Base-by-base conservation (phyloP, 2,113 vertebrate species). In the Ondatra zibethicus region DNA sequence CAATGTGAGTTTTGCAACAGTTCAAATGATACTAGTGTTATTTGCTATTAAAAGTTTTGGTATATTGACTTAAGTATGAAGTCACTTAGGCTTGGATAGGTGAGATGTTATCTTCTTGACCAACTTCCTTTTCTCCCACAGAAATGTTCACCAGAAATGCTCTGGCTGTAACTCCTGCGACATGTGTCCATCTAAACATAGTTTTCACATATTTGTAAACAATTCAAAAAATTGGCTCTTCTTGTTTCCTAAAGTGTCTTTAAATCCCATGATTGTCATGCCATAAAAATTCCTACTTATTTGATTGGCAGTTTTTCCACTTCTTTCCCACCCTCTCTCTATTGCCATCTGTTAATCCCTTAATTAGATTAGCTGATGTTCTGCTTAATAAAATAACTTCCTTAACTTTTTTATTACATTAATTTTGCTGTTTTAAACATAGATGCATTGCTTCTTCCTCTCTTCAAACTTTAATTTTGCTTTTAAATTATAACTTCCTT, bases 201-300 rank as follows among this genome's bases (percentile, higher is more conserved):
- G 7, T 29, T 78, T 95, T 92, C 55, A 80, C 5, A 58, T 84
- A 68, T 75, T 85, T 94, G n/a, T 82, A 78, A 97, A 92, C 36
- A 14, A 36, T 84, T 95, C 14, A 1, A 5, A 77, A 92, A 68
- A 50, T 11, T 91, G 55, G 29, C 29, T 65, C 12, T 25, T 42
- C 45, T 63, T 96, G 72, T 68, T 89, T 97, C 76, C 81, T 80
- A 55, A 95, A 92, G 73, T 80, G 63, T 91, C 70, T 58, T 87
- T 89, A 88, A 19, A 78, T 12, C 78, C 76, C 36, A 19, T 86
- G 36, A 29, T 91, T 89, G 78, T 96, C 93, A 82, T 36, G 68
- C 50, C 13, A 47, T 84, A 84, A 73, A 92, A 77, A 55, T 85
- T 92, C 16, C 25, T 21, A 47, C 23, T 73, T 91, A 21, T 17